Percentiles rank a stretch among this genome's conserved stretches.
Evolutionary conservation across 2,797 vertebrate species (phyloP).

Genomic region (Myripristis murdjan): DNA sequence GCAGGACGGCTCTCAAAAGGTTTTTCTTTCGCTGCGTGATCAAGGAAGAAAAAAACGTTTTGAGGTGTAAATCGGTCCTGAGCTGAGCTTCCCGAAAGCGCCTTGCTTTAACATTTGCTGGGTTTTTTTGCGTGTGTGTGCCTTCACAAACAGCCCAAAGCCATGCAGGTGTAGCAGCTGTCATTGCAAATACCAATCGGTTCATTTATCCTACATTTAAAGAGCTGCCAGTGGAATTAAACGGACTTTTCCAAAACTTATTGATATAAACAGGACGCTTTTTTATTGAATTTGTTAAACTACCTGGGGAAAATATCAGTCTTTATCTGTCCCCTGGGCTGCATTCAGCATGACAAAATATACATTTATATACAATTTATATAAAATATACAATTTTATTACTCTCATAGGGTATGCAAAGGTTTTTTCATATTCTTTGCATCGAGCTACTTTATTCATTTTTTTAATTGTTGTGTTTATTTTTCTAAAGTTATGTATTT

Average conservation of each 20-base stretch:
- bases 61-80: not conserved
- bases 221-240: not conserved
- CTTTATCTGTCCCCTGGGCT: too few relatives aligned
- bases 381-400: too few relatives aligned
- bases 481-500: too few relatives aligned
- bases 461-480: too few relatives aligned
- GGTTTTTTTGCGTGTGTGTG: not conserved
- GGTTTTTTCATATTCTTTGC: too few relatives aligned
- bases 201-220: not conserved
- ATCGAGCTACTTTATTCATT: too few relatives aligned
- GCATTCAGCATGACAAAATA: too few relatives aligned
- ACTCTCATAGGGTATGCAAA: too few relatives aligned
- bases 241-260: not conserved
- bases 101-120: not conserved
- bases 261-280: not conserved
- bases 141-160: not conserved
- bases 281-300: not conserved
- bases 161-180: not conserved
- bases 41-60: not conserved
- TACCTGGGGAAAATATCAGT: too few relatives aligned
- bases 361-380: too few relatives aligned
- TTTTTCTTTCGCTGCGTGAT: constrained; percentile 17
- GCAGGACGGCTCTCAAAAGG: constrained; percentile 5
- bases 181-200: too few relatives aligned
- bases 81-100: not conserved